A percentile compares a stretch with the other conserved stretches of the same genome.
Evolutionary conservation across 2,888 invertebrate genomes (phyloP).

Genomic region (Electrophaes corylata): DNA sequence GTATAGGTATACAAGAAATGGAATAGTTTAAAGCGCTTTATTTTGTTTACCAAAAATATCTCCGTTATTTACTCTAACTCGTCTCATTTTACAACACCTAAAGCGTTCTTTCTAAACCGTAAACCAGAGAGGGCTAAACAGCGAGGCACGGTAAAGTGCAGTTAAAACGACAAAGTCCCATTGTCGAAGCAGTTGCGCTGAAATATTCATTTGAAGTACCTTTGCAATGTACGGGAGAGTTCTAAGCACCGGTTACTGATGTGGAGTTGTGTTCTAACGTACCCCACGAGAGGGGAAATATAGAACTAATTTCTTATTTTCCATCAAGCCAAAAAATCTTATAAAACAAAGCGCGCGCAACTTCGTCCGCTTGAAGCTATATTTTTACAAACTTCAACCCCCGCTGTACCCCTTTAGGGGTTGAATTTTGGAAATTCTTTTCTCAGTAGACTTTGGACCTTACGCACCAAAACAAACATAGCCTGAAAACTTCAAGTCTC

Average conservation of each 20-base stretch:
- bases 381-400: no score
- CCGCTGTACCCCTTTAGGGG: no score
- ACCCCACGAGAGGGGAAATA: neutral
- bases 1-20: no score
- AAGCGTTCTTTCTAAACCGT: neutral
- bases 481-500: no score
- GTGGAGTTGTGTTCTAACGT: neutral
- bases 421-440: no score
- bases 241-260: constrained; percentile 21
- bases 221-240: constrained; percentile 20
- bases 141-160: constrained; percentile 13
- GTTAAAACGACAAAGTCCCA: constrained; percentile 20
- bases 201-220: constrained; percentile 23
- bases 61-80: neutral
- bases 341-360: no score
- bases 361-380: no score
- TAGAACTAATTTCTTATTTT: neutral
- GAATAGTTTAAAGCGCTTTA: neutral
- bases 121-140: constrained; percentile 5
- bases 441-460: no score
- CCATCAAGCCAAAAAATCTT: no score
- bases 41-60: no score
- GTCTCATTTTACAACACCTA: neutral
- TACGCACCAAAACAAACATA: no score
- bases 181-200: constrained; percentile 19